Percentiles rank a stretch among this genome's conserved stretches.
Conservation (phyloP, 2,113 vertebrate genomes). For the Pseudorhombus dupliciocellatus region DNA sequence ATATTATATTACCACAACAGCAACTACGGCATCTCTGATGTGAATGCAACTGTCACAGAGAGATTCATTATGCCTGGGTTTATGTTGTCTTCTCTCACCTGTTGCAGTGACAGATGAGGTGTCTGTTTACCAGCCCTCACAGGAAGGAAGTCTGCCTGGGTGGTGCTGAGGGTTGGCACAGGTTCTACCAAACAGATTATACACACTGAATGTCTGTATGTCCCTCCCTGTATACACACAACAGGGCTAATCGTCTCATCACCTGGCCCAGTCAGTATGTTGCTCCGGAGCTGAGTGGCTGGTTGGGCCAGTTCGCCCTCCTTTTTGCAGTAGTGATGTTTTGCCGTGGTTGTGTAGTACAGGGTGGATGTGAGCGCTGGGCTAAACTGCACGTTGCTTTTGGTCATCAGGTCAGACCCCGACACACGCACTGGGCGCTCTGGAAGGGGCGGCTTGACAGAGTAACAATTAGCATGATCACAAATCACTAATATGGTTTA, state of each 20-base stretch:
- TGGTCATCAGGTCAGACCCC: background rate
- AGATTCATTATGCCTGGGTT: background rate
- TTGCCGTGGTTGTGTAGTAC: background rate
- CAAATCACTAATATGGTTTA: background rate
- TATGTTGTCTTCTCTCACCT: slow-evolving; percentile 27
- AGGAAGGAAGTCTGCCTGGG: background rate
- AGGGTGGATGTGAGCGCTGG: background rate
- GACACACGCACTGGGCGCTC: background rate
- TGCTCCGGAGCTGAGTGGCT: slow-evolving; percentile 6
- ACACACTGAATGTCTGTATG: background rate
- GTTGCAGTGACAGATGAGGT: slow-evolving; percentile 1
- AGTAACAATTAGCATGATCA: background rate
- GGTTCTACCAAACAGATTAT: slow-evolving; percentile 31
- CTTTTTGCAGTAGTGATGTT: background rate
- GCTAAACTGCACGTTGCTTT: background rate
- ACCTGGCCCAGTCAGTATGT: slow-evolving; percentile 51
- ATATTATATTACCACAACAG: background rate
- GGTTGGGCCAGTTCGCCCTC: background rate
- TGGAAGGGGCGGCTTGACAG: background rate
- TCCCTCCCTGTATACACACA: slow-evolving; percentile 7
- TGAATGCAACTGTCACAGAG: background rate
- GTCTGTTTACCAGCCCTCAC: slow-evolving; percentile 7
- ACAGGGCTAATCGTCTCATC: background rate
- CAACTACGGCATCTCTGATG: background rate
- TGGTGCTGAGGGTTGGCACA: background rate